Evolutionary conservation across 2,888 invertebrate genomes (phyloP), one percentile per base, ranked within the genome.

Genomic region (Limnephilus rhombicus): DNA sequence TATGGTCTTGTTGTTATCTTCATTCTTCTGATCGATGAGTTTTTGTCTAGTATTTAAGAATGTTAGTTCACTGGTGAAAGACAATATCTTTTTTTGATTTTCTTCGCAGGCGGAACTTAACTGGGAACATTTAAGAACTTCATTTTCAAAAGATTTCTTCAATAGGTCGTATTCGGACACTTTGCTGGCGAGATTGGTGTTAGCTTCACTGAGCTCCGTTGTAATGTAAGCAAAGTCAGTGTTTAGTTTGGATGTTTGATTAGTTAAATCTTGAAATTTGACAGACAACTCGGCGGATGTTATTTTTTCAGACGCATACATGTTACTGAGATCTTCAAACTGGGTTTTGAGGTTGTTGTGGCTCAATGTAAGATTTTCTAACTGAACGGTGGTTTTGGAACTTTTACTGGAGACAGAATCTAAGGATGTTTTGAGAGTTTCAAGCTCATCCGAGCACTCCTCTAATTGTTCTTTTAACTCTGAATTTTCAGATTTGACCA

Each of bases 401-500:
- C 95, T 95, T 94, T 96, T 95, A 93, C 92, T 94, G 49, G 94
- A 94, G 91, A 94, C 95, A 88, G 94, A 94, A 89, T 95, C 95
- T 29, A 95, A 95, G 49, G 95, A 94, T 93, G 96, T 96, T 94
- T 96, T 96, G 11, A 95, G 94, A 94, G 95, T 96, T 94, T 97
- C 97, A 94, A 96, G 96, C 92, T 96, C 96, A 91, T 95, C 96
- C 15, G 96, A 95, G 0, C 96, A 95, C 93, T 96, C 96, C 93
- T 96, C 95, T 92, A 96, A 95, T 93, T 96, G 96, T 82, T 96
- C 96, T 94, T 96, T 95, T 80, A 97, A 94, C 31, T 96, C 95
- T 85, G 95, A 96, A 92, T 96, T 95, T 94, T 97, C 96, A 89
- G 94, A 95, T 94, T 97, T 97, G 18, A 97, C 94, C 0, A 94